Evolutionary conservation across 2,797 vertebrate species (phyloP), one percentile per base, ranked within the genome.

Genomic region (Hippopotamyrus pictus): DNA sequence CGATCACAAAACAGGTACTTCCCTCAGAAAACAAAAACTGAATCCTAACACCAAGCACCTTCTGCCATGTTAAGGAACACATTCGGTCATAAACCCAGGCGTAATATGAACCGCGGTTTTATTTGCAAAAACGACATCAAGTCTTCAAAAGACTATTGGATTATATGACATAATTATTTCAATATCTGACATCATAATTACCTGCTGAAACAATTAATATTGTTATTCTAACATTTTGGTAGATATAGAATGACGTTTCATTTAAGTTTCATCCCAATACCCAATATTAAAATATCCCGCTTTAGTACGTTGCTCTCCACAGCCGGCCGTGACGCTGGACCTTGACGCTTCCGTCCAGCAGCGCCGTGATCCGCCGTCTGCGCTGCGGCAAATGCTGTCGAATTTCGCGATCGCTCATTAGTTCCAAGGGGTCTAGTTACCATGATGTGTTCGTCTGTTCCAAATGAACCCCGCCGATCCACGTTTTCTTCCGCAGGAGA

Each of bases 71-170:
- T 82, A 46, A 82, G 76, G 76, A 82, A 46, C 44, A 82, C 76
- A 82, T 82, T 8, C 41, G 76, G 41, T 44, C 76, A 82, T 41
- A 44, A 87, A 37, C 53, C 33, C 86, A 87, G 54, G 19, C 14
- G 29, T 87, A 87, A 59, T 41, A 87, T 57, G 51, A 87, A 87
- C 54, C 29, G 51, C 41, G 29, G 8, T 87, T 87, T 87, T 87
- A 87, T 87, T 87, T 87, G 7, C 86, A 87, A 87, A 87, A 87
- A 87, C 54, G 33, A 62, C 86, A 87, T 87, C 44, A 84, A 59
- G 86, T 57, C 29, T 87, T 87, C n/a, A 87, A 59, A 87, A 57
- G 53, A 87, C 54, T 57, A 87, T 59, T 22, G 19, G 41, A 87
- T 51, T 86, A 53, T 87, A 87, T 62, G 17, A 9, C 51, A 86